A percentile compares a stretch with the other conserved stretches of the same genome.
These are phyloP conservation scores for Merops nubicus DNA, from an alignment of 2,113 vertebrate genomes.

Conservation along the genomic window DNA sequence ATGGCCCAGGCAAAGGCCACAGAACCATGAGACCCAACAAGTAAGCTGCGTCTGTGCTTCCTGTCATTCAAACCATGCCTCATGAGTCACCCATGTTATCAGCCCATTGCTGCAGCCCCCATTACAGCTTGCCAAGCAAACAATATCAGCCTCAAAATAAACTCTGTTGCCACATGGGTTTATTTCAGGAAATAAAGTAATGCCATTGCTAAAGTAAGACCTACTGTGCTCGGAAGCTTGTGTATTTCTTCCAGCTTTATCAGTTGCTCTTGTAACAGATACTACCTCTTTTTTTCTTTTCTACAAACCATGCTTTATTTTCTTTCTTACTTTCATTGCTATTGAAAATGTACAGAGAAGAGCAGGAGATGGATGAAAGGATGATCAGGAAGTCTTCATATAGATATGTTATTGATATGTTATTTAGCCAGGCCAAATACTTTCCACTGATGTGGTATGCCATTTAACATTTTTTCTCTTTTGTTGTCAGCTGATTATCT, in stretches of 20 bases:
- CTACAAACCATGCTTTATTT: not conserved
- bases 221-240: not conserved
- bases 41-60: not conserved
- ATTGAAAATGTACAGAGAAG: not conserved
- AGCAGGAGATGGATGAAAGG: not conserved
- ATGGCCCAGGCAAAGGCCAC: slow-evolving; percentile 24
- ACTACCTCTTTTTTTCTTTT: not conserved
- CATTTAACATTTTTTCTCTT: not conserved
- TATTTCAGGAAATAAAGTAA: slow-evolving; percentile 13
- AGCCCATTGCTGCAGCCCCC: not conserved
- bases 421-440: not conserved
- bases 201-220: not conserved
- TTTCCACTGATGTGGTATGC: not conserved
- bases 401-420: no score
- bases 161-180: not conserved
- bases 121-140: not conserved
- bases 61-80: not conserved
- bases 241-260: not conserved
- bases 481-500: not conserved
- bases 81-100: not conserved
- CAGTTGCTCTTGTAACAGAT: not conserved
- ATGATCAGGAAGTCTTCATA: no score
- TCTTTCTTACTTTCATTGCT: not conserved
- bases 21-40: slow-evolving; percentile 55
- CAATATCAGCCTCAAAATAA: not conserved